These are phyloP conservation scores for Empis stercorea DNA, from an alignment of 2,888 invertebrate species.

Conservation along the genomic window DNA sequence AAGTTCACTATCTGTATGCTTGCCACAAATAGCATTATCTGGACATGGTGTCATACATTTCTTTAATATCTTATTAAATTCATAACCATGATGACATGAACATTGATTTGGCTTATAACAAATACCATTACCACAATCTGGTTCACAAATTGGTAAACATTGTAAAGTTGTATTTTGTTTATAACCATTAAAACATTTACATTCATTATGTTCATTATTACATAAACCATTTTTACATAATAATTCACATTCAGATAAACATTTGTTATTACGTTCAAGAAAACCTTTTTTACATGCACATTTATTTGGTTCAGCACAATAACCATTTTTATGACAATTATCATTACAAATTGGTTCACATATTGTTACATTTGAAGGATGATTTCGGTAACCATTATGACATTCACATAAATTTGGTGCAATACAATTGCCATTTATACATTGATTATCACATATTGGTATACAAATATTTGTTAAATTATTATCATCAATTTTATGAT, in stretches of 20 bases:
- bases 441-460: slow-evolving; percentile 40
- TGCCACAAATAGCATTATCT: no score
- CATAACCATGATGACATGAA: no score
- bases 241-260: slow-evolving; percentile 25
- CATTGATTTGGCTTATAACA: no score
- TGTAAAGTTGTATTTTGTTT: not conserved
- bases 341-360: slow-evolving; percentile 29
- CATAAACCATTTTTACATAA: slow-evolving; percentile 35
- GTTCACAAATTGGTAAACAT: slow-evolving; percentile 5
- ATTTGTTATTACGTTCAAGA: slow-evolving; percentile 9
- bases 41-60: no score
- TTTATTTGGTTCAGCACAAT: slow-evolving; percentile 30
- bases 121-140: slow-evolving; percentile 4
- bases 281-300: slow-evolving; percentile 26
- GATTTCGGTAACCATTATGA: slow-evolving; percentile 23
- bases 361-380: slow-evolving; percentile 20
- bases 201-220: slow-evolving; percentile 27
- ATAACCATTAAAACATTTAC: slow-evolving; percentile 27
- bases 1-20: no score
- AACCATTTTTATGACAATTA: slow-evolving; percentile 31
- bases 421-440: slow-evolving; percentile 39
- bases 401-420: slow-evolving; percentile 32
- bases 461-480: slow-evolving; percentile 28
- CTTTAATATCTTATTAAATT: no score
- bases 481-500: slow-evolving; percentile 17